Evolutionary conservation across 2,888 invertebrate species (phyloP).

Genomic region (Epinotia nisella): DNA sequence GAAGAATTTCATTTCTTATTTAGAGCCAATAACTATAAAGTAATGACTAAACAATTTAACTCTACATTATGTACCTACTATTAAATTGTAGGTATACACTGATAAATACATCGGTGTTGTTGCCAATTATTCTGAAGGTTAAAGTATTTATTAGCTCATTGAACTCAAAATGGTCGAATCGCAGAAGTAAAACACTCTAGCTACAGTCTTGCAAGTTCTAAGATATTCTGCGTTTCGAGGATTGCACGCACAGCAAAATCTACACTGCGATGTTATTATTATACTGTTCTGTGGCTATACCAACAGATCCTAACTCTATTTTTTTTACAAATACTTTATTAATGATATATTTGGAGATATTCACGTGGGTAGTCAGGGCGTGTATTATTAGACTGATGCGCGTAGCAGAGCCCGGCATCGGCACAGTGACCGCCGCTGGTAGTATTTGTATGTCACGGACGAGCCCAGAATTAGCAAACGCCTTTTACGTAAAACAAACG

Average conservation of each 20-base stretch:
- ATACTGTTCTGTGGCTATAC: too few species aligned
- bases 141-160: not conserved
- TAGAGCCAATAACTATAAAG: too few species aligned
- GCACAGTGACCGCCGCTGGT: conserved; percentile 16
- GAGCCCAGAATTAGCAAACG: conserved; percentile 18
- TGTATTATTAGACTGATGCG: conserved; percentile 31
- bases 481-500: conserved; percentile 2
- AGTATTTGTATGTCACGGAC: conserved; percentile 22
- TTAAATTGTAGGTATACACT: not conserved
- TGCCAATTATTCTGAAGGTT: conserved; percentile 24
- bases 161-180: too few species aligned
- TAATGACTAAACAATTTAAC: too few species aligned
- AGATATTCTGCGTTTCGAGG: too few species aligned
- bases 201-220: not conserved
- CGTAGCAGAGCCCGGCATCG: conserved; percentile 4
- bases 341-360: conserved; percentile 3
- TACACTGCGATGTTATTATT: too few species aligned
- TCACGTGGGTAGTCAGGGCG: not conserved
- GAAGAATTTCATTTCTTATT: too few species aligned
- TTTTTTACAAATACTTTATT: not conserved
- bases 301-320: too few species aligned
- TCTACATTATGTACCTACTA: too few species aligned
- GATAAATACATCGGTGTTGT: not conserved
- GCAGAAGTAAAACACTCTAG: not conserved
- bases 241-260: too few species aligned